Base-by-base conservation (phyloP, 2,797 vertebrate species). In the Margarornis squamiger region DNA sequence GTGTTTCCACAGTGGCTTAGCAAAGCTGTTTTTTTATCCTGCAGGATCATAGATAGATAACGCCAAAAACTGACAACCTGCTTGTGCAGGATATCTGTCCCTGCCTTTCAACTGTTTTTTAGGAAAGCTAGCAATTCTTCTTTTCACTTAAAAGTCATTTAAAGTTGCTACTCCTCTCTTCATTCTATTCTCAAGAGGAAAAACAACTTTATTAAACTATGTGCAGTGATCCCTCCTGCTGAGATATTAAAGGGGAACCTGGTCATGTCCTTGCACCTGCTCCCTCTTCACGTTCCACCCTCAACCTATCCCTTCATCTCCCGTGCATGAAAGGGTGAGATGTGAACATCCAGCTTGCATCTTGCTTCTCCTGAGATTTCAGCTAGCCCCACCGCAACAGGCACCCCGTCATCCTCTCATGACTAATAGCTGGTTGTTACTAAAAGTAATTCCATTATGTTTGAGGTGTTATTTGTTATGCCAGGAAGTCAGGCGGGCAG, bases 311-410 rank as follows among this genome's bases (percentile, higher is more conserved):
- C 39, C 19, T 32, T 48, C 51, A 26, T 75, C 46, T 86, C 48
- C 45, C 10, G 8, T 24, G 34, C 9, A 7, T 58, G 52, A 67
- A 81, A 38, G 41, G 9, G 3, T 84, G 38, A 62, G 36, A 48
- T 4, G 0, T 18, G 34, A 62, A 46, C 22, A 41, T 61, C 58
- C 54, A 61, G 10, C 3, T 3, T 67, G 38, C 38, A 13, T 57
- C 43, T 75, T 78, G 12, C 43, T 91, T 73, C 51, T 73, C 36
- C 2, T 0, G 55, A 70, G 58, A 34, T 72, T 68, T 83, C 26
- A 77, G 41, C 27, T 26, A 74, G 8, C 34, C 57, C 48, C 39
- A 45, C 1, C 0, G 16, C 34, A 75, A 10, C 0, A 0, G 16
- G 29, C 29, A 77, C 41, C 20, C 20, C 2, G 0, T 72, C 38